Conservation (phyloP, 2,888 invertebrate species). For the Gari tellinella region DNA sequence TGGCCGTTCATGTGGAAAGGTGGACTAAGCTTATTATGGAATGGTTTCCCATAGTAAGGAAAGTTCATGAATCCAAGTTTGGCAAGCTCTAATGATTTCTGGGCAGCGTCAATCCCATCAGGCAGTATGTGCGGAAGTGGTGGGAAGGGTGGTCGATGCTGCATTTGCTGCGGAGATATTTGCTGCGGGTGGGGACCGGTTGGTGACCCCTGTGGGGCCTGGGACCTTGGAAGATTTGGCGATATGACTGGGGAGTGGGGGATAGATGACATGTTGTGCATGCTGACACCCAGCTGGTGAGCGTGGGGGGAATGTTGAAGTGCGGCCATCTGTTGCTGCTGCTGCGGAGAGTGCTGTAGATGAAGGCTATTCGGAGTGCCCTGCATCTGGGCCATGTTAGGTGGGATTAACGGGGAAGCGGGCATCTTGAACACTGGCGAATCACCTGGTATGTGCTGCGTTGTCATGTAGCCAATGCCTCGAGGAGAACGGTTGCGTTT, state of each 20-base stretch:
- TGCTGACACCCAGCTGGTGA: slow-evolving; percentile 33
- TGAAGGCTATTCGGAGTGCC: slow-evolving; percentile 55
- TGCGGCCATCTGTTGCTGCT: slow-evolving; percentile 46
- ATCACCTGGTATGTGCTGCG: slow-evolving; percentile 70
- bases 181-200: slow-evolving; percentile 32
- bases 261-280: slow-evolving; percentile 41
- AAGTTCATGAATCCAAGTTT: slow-evolving; percentile 58
- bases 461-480: slow-evolving; percentile 78
- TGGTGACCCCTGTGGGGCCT: slow-evolving; percentile 25
- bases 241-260: slow-evolving; percentile 63
- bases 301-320: slow-evolving; percentile 56
- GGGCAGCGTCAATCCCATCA: slow-evolving; percentile 55
- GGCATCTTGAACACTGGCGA: slow-evolving; percentile 73
- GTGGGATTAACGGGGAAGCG: slow-evolving; percentile 67
- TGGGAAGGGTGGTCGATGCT: slow-evolving; percentile 58
- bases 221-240: slow-evolving; percentile 49
- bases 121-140: slow-evolving; percentile 51
- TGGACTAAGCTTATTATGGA: slow-evolving; percentile 69
- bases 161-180: slow-evolving; percentile 42
- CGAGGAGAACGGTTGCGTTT: slow-evolving; percentile 80
- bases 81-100: slow-evolving; percentile 56
- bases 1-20: slow-evolving; percentile 72
- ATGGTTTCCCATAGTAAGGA: slow-evolving; percentile 52
- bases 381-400: slow-evolving; percentile 49
- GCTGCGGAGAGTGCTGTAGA: slow-evolving; percentile 55